Conservation (phyloP, 2,113 vertebrate species). For the Argyrosomus japonicus region DNA sequence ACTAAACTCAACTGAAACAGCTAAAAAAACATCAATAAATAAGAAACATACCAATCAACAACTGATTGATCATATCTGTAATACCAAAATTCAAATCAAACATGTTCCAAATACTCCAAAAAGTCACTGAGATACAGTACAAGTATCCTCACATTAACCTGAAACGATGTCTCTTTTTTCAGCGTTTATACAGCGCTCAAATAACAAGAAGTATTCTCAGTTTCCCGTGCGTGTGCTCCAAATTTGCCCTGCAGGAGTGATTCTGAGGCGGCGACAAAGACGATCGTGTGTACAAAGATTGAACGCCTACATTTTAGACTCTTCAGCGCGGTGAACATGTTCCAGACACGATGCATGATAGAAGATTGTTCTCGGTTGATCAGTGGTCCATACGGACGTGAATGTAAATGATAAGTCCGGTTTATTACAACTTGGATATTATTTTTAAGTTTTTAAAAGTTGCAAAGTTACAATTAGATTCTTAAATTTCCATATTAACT, state of each 20-base stretch:
- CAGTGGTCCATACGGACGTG: neutral
- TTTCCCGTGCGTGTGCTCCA: neutral
- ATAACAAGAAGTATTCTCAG: neutral
- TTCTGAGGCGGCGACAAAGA: neutral
- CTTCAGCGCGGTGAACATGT: neutral
- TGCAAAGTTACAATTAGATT: too few species aligned
- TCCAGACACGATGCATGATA: constrained; percentile 1
- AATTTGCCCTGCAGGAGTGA: constrained; percentile 8
- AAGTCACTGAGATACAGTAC: neutral
- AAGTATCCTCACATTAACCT: neutral
- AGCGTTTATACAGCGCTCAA: neutral
- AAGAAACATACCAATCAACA: neutral
- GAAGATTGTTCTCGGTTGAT: constrained; percentile 6
- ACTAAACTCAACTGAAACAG: neutral
- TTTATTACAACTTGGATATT: neutral
- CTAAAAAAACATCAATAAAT: neutral
- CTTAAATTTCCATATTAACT: too few species aligned
- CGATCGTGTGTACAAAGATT: neutral
- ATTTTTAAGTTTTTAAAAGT: neutral
- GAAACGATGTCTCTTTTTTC: neutral
- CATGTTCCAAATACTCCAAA: neutral
- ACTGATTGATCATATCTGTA: neutral
- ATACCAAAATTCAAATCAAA: neutral
- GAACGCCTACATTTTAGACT: neutral
- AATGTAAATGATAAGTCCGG: neutral